Percentiles rank a stretch among this genome's conserved stretches.
phyloP scores from a whole-genome alignment of 2,888 invertebrate genomes.

The Atethmia centrago region DNA sequence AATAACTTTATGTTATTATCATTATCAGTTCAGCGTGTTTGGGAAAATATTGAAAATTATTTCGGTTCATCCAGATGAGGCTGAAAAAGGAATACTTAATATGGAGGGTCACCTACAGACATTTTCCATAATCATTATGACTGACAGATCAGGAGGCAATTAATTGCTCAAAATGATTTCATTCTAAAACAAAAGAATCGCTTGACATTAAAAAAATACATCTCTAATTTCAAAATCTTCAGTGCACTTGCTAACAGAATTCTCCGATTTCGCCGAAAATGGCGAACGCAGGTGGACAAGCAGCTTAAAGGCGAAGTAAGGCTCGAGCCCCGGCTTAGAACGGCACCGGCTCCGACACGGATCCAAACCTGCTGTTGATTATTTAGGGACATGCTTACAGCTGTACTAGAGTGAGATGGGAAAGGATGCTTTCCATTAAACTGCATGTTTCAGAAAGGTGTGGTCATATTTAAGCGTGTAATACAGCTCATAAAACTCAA shows the following conservation, averaged over 20 bases:
- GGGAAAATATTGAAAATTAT: neutral
- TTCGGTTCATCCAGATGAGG: neutral
- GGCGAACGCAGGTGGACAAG: slow-evolving; percentile 55
- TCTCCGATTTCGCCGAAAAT: slow-evolving; percentile 37
- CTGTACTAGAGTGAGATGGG: slow-evolving; percentile 4
- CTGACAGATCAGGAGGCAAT: neutral
- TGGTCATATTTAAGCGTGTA: neutral
- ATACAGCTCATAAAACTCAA: neutral
- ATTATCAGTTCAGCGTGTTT: slow-evolving; percentile 5
- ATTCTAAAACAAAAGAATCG: neutral
- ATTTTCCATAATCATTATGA: neutral
- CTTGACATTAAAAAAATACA: neutral
- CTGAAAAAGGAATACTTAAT: neutral
- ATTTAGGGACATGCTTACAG: slow-evolving; percentile 45
- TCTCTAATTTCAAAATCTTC: slow-evolving; percentile 4
- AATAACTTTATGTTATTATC: slow-evolving; percentile 15
- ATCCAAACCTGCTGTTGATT: slow-evolving; percentile 38
- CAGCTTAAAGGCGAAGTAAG: slow-evolving; percentile 52
- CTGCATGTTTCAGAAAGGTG: neutral
- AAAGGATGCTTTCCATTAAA: neutral
- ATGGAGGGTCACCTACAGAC: no score
- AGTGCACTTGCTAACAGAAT: slow-evolving; percentile 36
- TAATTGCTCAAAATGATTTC: neutral
- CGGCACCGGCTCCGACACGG: slow-evolving; percentile 5
- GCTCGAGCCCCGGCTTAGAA: slow-evolving; percentile 44